A percentile compares a stretch with the other conserved stretches of the same genome.
Evolutionary conservation across 2,888 invertebrate genomes (phyloP).

Genomic region (Leptodirus hochenwartii): DNA sequence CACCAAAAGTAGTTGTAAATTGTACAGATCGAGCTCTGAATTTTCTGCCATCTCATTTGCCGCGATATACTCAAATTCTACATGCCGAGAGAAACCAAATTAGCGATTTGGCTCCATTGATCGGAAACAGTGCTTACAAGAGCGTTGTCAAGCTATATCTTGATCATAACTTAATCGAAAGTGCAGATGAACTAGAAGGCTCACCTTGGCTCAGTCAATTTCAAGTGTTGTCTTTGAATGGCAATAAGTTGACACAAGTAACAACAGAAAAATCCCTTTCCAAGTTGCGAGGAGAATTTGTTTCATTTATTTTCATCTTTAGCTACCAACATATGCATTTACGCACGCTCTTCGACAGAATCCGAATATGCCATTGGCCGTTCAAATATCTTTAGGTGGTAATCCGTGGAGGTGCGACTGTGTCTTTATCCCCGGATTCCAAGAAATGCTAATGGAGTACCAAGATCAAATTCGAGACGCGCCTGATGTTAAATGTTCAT

Average conservation of each 20-base stretch:
- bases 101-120: conserved; percentile 37
- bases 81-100: conserved; percentile 46
- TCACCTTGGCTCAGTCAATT: conserved; percentile 63
- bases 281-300: background rate
- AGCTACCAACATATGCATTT: conserved; percentile 66
- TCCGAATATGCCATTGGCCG: conserved; percentile 51
- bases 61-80: conserved; percentile 45
- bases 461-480: conserved; percentile 49
- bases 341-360: conserved; percentile 62
- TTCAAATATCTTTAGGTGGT: conserved; percentile 46
- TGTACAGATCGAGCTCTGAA: conserved; percentile 38
- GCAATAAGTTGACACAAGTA: conserved; percentile 56
- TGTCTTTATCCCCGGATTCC: conserved; percentile 54
- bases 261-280: conserved; percentile 11
- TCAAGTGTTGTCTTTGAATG: conserved; percentile 55
- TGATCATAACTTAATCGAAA: conserved; percentile 54
- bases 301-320: conserved; percentile 15
- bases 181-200: conserved; percentile 51
- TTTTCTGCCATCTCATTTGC: conserved; percentile 40
- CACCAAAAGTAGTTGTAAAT: conserved; percentile 48
- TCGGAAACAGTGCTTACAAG: conserved; percentile 46
- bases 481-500: conserved; percentile 49
- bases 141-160: conserved; percentile 54
- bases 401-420: conserved; percentile 79
- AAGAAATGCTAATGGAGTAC: conserved; percentile 44